Evolutionary conservation across 2,113 vertebrate genomes (phyloP).

Genomic region (Barnardius zonarius): DNA sequence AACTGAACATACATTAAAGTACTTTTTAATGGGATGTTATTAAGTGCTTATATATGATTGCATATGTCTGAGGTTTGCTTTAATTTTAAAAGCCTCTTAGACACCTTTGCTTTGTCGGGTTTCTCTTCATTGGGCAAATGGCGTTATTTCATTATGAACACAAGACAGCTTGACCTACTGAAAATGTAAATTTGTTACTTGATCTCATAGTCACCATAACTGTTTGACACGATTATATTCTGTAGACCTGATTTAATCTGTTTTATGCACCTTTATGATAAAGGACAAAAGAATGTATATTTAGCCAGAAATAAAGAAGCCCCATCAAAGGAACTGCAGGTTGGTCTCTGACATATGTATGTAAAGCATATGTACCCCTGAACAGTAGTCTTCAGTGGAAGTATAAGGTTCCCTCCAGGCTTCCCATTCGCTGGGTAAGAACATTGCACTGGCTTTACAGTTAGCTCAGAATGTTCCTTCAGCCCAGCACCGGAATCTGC

Average conservation of each 20-base stretch:
- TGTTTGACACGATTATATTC: neutral
- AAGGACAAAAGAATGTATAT: neutral
- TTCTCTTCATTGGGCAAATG: neutral
- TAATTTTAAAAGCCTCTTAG: neutral
- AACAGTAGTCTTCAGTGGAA: neutral
- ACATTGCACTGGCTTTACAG: rapidly evolving
- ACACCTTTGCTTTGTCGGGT: neutral
- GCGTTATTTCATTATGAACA: neutral
- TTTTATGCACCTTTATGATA: neutral
- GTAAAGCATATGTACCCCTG: neutral
- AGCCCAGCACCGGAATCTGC: neutral
- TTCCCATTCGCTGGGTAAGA: neutral
- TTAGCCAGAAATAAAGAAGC: neutral
- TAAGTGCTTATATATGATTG: neutral
- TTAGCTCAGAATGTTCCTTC: neutral
- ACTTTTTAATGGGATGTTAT: neutral
- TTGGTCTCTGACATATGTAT: neutral
- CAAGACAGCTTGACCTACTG: neutral
- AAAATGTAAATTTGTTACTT: neutral
- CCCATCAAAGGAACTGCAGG: neutral
- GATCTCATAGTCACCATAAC: neutral
- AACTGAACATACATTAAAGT: neutral
- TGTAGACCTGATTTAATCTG: neutral
- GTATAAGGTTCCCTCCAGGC: neutral
- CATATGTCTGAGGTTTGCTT: neutral